Evolutionary conservation across 2,113 vertebrate genomes (phyloP), one percentile per base, ranked within the genome.

Genomic region (Spermophilus dauricus): DNA sequence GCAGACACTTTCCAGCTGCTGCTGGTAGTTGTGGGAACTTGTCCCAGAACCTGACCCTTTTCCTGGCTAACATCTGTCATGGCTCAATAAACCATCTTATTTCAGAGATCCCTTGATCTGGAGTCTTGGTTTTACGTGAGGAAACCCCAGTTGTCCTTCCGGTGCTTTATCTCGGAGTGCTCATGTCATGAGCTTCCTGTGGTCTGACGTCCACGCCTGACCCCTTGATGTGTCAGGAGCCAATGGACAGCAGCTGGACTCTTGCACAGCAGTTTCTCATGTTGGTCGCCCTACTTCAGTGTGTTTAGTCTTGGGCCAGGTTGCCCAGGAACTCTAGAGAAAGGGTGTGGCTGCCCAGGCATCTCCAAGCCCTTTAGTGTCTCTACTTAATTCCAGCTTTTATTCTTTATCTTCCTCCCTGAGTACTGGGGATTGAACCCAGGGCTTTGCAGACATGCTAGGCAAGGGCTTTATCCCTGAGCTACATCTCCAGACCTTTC

Each of bases 161-260:
- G 0, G 39, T 22, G 37, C 56, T 72, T 65, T 42, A 45, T 56
- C 72, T 70, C 37, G 30, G 28, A 39, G 8, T 12, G 8, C 45
- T 85, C 11, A 0, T 20, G 42, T 48, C 13, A 51, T 37, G 30
- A 82, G 65, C 82, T 63, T 75, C 65, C 77, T 56, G 30, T 56
- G 42, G 4, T 56, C 32, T 37, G 53, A 92, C 37, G 45, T 8
- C 53, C 69, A 51, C 37, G n/a, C 20, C 5, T 51, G 28, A 73
- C 2, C 16, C 37, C 77, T 18, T 65, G 39, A 32, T 17, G 11
- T 58, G 75, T 58, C 56, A 39, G 37, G 42, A 93, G 22, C n/a
- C 70, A 5, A 4, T 5, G 7, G 28, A 9, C 26, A 5, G 30
- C 10, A 9, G 18, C 16, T 5, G 14, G 61, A 34, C 1, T n/a